phyloP scores from a whole-genome alignment of 2,888 invertebrate genomes.

The Hyppa rectilinea region DNA sequence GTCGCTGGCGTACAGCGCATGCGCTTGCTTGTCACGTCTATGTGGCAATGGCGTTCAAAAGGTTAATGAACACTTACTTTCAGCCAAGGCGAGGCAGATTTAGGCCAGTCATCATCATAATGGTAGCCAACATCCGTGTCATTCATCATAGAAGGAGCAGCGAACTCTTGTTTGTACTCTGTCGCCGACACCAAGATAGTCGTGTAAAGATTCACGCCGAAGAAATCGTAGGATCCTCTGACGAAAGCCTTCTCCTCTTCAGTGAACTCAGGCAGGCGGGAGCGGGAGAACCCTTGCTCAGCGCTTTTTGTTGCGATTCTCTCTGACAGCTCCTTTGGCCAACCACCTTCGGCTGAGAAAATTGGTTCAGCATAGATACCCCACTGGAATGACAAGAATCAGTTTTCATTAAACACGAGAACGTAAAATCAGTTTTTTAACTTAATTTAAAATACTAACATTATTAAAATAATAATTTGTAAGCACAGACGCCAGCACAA shows the following conservation, averaged over 20 bases:
- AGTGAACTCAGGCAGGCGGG: constrained; percentile 86
- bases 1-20: no score
- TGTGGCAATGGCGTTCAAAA: no score
- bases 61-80: constrained; percentile 25
- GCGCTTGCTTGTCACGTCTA: no score
- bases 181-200: constrained; percentile 73
- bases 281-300: constrained; percentile 81
- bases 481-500: no score
- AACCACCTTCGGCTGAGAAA: constrained; percentile 85
- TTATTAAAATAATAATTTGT: no score
- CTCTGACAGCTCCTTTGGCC: constrained; percentile 73
- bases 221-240: constrained; percentile 80
- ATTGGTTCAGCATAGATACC: constrained; percentile 86
- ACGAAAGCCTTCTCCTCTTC: constrained; percentile 78
- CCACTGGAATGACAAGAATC: constrained; percentile 71
- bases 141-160: constrained; percentile 41
- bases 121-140: constrained; percentile 38
- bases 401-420: no score
- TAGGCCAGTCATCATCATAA: constrained; percentile 29
- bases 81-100: constrained; percentile 49
- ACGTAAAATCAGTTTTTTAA: no score
- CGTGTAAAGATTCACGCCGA: constrained; percentile 93
- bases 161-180: constrained; percentile 7
- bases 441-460: no score
- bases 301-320: constrained; percentile 83